Conservation (phyloP, 2,888 invertebrate species). For the Chymomyza procnemis region DNA sequence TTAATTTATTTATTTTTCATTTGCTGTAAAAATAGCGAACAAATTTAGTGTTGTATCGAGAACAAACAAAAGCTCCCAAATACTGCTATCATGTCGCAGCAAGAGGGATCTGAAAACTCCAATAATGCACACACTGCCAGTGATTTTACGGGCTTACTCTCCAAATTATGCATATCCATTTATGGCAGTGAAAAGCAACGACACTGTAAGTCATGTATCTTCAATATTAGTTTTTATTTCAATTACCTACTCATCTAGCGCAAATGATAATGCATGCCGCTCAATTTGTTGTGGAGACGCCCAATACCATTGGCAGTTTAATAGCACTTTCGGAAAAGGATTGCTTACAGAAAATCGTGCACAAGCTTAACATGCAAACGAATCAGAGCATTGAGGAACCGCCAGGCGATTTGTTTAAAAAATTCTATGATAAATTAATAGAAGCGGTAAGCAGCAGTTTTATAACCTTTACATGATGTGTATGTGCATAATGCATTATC, state of each 20-base stretch:
- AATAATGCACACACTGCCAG: not conserved
- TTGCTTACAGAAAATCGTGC: slow-evolving; percentile 29
- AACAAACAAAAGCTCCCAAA: not conserved
- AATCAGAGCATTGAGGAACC: not conserved
- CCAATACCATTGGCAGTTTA: slow-evolving; percentile 8
- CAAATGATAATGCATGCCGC: slow-evolving; percentile 25
- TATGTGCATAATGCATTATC: not conserved
- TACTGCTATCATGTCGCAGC: not conserved
- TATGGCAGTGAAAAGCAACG: not conserved
- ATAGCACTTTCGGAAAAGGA: slow-evolving; percentile 17
- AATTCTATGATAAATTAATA: slow-evolving; percentile 18
- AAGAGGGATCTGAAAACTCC: not conserved
- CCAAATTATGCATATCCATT: slow-evolving; percentile 2
- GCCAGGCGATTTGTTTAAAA: slow-evolving; percentile 20
- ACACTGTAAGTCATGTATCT: not conserved
- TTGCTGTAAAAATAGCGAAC: not conserved
- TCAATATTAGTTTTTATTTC: not conserved
- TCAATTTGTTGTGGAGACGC: slow-evolving; percentile 26
- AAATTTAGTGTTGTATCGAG: not conserved
- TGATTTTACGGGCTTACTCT: not conserved
- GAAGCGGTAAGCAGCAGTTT: slow-evolving; percentile 22
- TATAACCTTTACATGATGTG: not conserved
- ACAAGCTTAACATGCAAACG: slow-evolving; percentile 8
- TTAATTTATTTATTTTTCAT: too few relatives aligned
- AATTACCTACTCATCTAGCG: slow-evolving; percentile 11